Evolutionary conservation across 1,140 invertebrate genomes (phyloP).

Genomic region (Brachionus manjavacas): DNA sequence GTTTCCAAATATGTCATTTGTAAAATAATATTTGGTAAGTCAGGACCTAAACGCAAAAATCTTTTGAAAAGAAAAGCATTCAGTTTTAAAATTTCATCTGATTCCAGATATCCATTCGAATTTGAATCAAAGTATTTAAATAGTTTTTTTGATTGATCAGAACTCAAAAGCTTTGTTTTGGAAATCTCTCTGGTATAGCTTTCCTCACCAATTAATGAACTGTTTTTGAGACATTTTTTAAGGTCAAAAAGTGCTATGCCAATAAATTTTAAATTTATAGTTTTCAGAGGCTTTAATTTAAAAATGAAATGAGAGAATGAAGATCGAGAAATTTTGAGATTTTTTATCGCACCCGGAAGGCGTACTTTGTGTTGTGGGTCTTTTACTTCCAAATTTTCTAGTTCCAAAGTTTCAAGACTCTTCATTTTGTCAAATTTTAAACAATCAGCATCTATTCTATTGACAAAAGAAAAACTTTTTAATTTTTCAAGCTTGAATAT

Average conservation of each 20-base stretch:
- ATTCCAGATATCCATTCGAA: slow-evolving; percentile 22
- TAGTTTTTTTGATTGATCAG: neutral
- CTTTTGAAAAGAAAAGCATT: slow-evolving; percentile 36
- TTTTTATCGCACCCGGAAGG: neutral
- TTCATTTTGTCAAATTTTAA: neutral
- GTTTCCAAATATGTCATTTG: neutral
- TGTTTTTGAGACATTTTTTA: neutral
- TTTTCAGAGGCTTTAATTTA: neutral
- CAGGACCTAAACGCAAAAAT: neutral
- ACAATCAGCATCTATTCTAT: neutral
- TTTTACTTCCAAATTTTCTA: neutral
- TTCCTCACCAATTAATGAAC: neutral
- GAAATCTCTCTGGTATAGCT: neutral
- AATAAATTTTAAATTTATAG: neutral
- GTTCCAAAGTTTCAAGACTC: neutral
- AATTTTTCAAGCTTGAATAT: neutral
- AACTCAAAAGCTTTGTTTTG: neutral
- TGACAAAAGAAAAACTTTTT: neutral
- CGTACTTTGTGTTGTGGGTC: neutral
- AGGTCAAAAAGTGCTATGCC: neutral
- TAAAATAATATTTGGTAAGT: neutral
- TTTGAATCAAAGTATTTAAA: neutral
- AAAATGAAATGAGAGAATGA: neutral
- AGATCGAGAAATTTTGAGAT: neutral
- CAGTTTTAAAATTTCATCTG: neutral